Evolutionary conservation across 2,888 invertebrate genomes (phyloP).

Genomic region (Agriopis aurantiaria): DNA sequence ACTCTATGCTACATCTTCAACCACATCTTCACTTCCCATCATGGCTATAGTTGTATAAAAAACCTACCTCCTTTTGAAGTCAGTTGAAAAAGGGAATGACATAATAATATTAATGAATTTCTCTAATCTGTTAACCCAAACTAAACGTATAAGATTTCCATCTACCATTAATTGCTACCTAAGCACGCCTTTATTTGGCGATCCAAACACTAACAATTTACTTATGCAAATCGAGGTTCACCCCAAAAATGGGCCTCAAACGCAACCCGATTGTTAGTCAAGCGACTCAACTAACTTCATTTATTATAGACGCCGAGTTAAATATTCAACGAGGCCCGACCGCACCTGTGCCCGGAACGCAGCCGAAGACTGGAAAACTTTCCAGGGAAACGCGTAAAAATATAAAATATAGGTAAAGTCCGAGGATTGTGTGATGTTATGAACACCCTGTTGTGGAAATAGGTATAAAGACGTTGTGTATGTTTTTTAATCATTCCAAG

Average conservation of each 20-base stretch:
- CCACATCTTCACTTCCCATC: no score
- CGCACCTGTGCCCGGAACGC: slow-evolving; percentile 45
- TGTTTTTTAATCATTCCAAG: not conserved
- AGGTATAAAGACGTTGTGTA: not conserved
- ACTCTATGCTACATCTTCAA: no score
- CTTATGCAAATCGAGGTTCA: slow-evolving; percentile 42
- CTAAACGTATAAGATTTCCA: slow-evolving; percentile 25
- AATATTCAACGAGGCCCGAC: slow-evolving; percentile 48
- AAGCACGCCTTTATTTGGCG: slow-evolving; percentile 37
- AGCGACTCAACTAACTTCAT: slow-evolving; percentile 48
- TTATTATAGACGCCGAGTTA: slow-evolving; percentile 48
- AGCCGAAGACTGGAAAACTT: slow-evolving; percentile 42
- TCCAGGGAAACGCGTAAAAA: slow-evolving; percentile 35
- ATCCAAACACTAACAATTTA: slow-evolving; percentile 44
- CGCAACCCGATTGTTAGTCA: slow-evolving; percentile 50
- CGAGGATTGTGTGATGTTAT: slow-evolving; percentile 14
- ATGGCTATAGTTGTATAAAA: no score
- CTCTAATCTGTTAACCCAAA: slow-evolving; percentile 21
- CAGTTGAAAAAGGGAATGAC: not conserved
- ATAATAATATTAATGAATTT: not conserved
- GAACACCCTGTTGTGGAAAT: slow-evolving; percentile 5
- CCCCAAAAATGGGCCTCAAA: slow-evolving; percentile 45
- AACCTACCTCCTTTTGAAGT: no score
- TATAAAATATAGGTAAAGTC: slow-evolving; percentile 42
- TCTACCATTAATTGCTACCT: slow-evolving; percentile 37